A percentile compares a stretch with the other conserved stretches of the same genome.
Conservation (phyloP, 2,888 invertebrate genomes). For the Lypha dubia region DNA sequence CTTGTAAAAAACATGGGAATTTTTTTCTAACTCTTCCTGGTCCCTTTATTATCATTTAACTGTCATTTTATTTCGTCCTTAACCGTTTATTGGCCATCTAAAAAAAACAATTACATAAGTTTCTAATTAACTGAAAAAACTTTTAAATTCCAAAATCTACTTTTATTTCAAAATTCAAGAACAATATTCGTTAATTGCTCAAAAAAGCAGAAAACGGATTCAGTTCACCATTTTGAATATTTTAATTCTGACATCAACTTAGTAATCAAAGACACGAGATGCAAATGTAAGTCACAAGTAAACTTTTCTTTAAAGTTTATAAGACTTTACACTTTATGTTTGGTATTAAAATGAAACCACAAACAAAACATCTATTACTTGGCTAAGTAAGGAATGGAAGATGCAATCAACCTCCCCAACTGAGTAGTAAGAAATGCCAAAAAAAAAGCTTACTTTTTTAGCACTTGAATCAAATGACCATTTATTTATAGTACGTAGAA, state of each 20-base stretch:
- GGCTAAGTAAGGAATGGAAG: slow-evolving; percentile 53
- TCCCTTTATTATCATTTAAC: slow-evolving; percentile 43
- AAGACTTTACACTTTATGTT: slow-evolving; percentile 49
- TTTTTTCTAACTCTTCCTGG: slow-evolving; percentile 3
- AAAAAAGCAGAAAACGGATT: slow-evolving; percentile 22
- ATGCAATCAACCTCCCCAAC: slow-evolving; percentile 10
- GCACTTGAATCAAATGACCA: background rate
- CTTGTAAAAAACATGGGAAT: background rate
- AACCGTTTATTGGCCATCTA: slow-evolving; percentile 31
- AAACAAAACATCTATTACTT: slow-evolving; percentile 22
- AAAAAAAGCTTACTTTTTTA: background rate
- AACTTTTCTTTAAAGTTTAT: slow-evolving; percentile 58
- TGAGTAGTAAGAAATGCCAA: slow-evolving; percentile 20
- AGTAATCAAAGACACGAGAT: slow-evolving; percentile 64
- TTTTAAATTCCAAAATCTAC: slow-evolving; percentile 44
- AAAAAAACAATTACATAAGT: slow-evolving; percentile 1
- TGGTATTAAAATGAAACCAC: slow-evolving; percentile 45
- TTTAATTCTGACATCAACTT: slow-evolving; percentile 67
- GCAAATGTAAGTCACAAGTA: slow-evolving; percentile 47
- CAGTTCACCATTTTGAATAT: slow-evolving; percentile 65
- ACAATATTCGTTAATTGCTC: slow-evolving; percentile 46
- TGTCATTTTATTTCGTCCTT: background rate
- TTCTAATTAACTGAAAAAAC: background rate
- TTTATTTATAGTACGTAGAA: background rate
- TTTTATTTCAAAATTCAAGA: slow-evolving; percentile 59